These are phyloP conservation scores for Mechanitis mazaeus DNA, from an alignment of 2,888 invertebrate genomes.

Conservation along the genomic window DNA sequence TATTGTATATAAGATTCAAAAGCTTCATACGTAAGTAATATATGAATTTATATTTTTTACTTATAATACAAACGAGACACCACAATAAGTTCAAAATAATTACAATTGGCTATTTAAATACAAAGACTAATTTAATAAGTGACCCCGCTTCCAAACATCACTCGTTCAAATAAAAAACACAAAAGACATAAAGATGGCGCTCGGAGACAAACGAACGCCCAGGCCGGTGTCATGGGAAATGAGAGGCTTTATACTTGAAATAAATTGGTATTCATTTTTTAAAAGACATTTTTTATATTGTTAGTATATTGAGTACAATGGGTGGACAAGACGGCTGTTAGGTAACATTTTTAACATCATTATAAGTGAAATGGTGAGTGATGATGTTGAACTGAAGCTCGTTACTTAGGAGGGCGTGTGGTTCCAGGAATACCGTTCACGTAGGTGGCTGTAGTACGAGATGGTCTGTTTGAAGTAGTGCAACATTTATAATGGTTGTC, in stretches of 20 bases:
- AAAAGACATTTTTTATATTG: slow-evolving; percentile 52
- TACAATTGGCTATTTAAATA: slow-evolving; percentile 73
- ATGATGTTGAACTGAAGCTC: slow-evolving; percentile 45
- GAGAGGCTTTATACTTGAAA: slow-evolving; percentile 67
- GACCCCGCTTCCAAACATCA: slow-evolving; percentile 71
- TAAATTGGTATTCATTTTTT: slow-evolving; percentile 75
- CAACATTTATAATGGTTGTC: slow-evolving; percentile 30
- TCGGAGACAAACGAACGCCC: slow-evolving; percentile 55
- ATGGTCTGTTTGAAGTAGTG: slow-evolving; percentile 29
- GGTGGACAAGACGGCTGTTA: slow-evolving; percentile 73
- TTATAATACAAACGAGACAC: background rate
- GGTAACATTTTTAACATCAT: slow-evolving; percentile 75
- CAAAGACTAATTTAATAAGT: slow-evolving; percentile 77
- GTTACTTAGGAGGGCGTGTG: slow-evolving; percentile 38
- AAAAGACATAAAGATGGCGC: slow-evolving; percentile 64
- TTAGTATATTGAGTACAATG: slow-evolving; percentile 70
- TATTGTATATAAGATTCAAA: no score
- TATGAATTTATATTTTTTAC: background rate
- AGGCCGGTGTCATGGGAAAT: slow-evolving; percentile 69
- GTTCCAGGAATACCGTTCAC: slow-evolving; percentile 38
- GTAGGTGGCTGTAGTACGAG: slow-evolving; percentile 32
- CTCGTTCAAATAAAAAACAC: slow-evolving; percentile 58
- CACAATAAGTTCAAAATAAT: slow-evolving; percentile 48
- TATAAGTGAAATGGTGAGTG: slow-evolving; percentile 74
- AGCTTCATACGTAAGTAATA: background rate